phyloP scores from a whole-genome alignment of 1,140 invertebrate genomes.

The Gryllus bimaculatus region DNA sequence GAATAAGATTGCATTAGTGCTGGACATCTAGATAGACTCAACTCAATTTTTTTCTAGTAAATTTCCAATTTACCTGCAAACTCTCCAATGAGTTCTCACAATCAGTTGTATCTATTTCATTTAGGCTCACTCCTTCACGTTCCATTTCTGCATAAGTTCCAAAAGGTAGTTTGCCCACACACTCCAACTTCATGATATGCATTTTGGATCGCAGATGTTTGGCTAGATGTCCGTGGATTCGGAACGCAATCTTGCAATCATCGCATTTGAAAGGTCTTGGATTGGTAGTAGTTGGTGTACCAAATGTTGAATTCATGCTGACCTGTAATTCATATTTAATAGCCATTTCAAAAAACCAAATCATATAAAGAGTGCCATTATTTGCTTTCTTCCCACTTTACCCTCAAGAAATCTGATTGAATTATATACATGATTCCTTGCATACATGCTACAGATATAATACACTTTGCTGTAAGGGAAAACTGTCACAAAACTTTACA shows the following conservation, averaged over 20 bases:
- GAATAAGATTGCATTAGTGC: too few species aligned
- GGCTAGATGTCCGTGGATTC: conserved; percentile 90
- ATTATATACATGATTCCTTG: too few species aligned
- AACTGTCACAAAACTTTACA: not conserved
- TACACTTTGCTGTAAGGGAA: too few species aligned
- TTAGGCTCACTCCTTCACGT: conserved; percentile 76
- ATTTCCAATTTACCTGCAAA: conserved; percentile 46
- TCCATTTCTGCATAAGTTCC: conserved; percentile 94
- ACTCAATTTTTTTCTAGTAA: too few species aligned
- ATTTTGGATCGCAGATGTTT: conserved; percentile 94
- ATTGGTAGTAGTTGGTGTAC: conserved; percentile 74
- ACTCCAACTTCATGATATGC: conserved; percentile 93
- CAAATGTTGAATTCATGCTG: conserved; percentile 77
- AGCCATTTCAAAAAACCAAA: too few species aligned
- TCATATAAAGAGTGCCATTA: too few species aligned
- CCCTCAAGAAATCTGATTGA: too few species aligned
- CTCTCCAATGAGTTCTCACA: conserved; percentile 86
- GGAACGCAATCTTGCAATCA: conserved; percentile 91
- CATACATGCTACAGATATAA: too few species aligned
- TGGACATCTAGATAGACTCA: too few species aligned
- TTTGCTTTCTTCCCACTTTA: too few species aligned
- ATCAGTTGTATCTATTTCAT: conserved; percentile 88
- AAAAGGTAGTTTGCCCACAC: conserved; percentile 83
- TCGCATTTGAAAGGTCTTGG: conserved; percentile 89
- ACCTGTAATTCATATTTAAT: conserved; percentile 32